A percentile compares a stretch with the other conserved stretches of the same genome.
phyloP scores from a whole-genome alignment of 2,888 invertebrate genomes.

The Amphipyra tragopoginis region DNA sequence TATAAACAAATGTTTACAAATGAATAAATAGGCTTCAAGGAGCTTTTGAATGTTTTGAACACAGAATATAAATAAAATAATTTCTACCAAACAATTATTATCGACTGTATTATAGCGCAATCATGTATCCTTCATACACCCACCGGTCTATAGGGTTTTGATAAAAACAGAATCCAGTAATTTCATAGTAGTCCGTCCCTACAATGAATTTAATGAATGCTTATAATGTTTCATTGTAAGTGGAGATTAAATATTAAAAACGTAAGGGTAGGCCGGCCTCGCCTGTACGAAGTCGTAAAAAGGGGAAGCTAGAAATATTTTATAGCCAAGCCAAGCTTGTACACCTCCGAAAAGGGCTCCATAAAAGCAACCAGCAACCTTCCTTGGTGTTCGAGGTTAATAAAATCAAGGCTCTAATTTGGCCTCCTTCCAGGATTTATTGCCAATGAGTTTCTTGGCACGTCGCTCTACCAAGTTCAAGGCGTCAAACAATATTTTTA shows the following conservation, averaged over 20 bases:
- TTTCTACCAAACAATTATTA: no score
- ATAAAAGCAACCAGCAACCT: constrained; percentile 24
- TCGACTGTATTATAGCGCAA: no score
- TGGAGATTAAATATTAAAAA: constrained; percentile 9
- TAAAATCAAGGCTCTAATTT: constrained; percentile 19
- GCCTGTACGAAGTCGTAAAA: background rate
- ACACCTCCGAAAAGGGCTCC: constrained; percentile 4
- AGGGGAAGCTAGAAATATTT: constrained; percentile 7
- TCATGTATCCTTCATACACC: no score
- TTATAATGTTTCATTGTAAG: no score
- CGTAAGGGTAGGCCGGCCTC: background rate
- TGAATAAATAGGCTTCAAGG: no score
- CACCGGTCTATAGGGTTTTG: no score
- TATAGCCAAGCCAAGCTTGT: background rate
- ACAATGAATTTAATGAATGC: no score
- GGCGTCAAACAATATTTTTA: background rate
- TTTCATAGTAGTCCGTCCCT: no score
- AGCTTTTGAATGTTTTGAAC: no score
- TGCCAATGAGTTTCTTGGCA: constrained; percentile 5
- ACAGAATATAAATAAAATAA: no score
- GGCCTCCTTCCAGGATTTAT: constrained; percentile 4
- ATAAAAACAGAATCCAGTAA: no score
- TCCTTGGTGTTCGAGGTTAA: constrained; percentile 1
- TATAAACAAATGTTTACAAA: no score
- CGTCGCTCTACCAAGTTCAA: background rate